Evolutionary conservation across 1,140 invertebrate species (phyloP).

Genomic region (Cryptotermes secundus): DNA sequence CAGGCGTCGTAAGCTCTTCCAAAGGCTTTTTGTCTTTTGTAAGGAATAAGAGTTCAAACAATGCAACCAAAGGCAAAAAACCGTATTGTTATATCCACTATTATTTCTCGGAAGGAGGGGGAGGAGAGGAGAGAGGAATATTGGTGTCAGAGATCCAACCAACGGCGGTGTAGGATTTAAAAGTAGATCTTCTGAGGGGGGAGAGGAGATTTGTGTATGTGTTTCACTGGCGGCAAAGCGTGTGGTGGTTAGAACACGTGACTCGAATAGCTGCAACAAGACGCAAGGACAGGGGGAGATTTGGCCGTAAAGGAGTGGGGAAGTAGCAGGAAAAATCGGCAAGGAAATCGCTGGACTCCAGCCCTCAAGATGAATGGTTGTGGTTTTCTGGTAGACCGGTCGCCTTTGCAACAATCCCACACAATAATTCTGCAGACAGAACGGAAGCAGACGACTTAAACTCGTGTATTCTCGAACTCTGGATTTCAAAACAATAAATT

Average conservation of each 20-base stretch:
- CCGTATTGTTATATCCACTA: no score
- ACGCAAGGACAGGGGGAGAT: background rate
- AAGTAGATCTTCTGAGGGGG: background rate
- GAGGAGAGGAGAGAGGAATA: no score
- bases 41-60: no score
- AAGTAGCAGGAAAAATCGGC: background rate
- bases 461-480: no score
- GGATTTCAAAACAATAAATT: no score
- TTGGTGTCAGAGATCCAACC: no score
- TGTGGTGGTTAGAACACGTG: conserved; percentile 1
- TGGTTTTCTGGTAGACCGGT: background rate
- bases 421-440: background rate
- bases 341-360: background rate
- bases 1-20: no score
- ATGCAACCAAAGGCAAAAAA: no score
- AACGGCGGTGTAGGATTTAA: no score
- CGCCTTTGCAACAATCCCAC: background rate
- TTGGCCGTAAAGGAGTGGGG: background rate
- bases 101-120: no score
- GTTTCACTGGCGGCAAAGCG: background rate
- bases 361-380: background rate
- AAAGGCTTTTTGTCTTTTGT: no score
- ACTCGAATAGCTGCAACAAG: background rate
- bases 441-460: background rate
- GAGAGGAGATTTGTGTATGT: conserved; percentile 8